A percentile compares a stretch with the other conserved stretches of the same genome.
Evolutionary conservation across 2,113 vertebrate species (phyloP).

Genomic region (Galeopterus variegatus): DNA sequence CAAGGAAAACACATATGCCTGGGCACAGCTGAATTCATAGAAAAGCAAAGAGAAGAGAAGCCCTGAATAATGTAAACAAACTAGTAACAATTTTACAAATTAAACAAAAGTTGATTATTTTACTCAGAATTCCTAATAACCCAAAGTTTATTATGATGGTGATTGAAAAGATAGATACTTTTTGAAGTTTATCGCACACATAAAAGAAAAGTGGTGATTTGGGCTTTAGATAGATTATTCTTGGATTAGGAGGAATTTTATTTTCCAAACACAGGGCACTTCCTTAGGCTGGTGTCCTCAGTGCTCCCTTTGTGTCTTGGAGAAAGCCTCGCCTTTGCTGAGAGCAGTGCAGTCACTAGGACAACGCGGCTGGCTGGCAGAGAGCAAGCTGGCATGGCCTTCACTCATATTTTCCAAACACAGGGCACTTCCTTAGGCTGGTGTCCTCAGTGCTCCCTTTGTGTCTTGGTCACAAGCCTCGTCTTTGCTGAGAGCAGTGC

Average conservation of each 20-base stretch:
- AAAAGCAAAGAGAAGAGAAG: not conserved
- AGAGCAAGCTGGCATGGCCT: not conserved
- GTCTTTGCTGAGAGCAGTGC: not conserved
- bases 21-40: not conserved
- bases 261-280: not conserved
- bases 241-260: conserved; percentile 12
- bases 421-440: not conserved
- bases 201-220: not conserved
- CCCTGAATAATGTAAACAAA: not conserved
- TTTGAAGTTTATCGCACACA: not conserved
- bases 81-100: not conserved
- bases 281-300: not conserved
- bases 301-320: not conserved
- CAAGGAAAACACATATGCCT: not conserved
- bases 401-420: not conserved
- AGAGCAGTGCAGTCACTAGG: not conserved
- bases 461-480: not conserved
- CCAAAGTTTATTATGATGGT: not conserved
- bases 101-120: conserved; percentile 29
- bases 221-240: not conserved
- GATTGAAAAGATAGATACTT: not conserved
- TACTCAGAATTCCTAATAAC: not conserved
- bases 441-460: not conserved
- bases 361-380: not conserved
- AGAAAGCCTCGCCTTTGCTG: not conserved